Evolutionary conservation across 2,113 vertebrate species (phyloP).

Genomic region (Onychorhynchus coronatus): DNA sequence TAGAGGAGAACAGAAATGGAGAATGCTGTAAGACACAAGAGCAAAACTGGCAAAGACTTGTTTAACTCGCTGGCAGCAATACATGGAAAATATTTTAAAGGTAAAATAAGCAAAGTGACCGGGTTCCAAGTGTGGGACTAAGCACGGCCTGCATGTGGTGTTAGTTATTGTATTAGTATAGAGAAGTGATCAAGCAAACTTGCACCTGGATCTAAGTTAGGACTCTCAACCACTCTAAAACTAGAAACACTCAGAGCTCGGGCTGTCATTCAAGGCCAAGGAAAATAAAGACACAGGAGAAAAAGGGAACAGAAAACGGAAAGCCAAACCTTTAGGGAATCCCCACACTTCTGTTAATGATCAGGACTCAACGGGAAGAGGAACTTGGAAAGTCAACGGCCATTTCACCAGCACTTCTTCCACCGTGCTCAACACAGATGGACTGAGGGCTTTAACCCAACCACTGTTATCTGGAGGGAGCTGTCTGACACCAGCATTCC

Average conservation of each 20-base stretch:
- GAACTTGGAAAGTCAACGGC: not conserved
- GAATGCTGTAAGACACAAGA: not conserved
- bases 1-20: not conserved
- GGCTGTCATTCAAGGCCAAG: not conserved
- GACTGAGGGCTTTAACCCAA: not conserved
- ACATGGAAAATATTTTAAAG: not conserved
- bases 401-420: not conserved
- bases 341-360: not conserved
- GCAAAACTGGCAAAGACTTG: not conserved
- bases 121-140: not conserved
- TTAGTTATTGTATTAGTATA: not conserved
- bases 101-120: not conserved
- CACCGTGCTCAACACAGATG: not conserved
- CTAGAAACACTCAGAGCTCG: not conserved
- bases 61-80: not conserved
- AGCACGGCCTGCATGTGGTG: fast-evolving
- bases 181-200: not conserved
- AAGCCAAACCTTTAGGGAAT: slow-evolving; percentile 25
- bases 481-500: not conserved
- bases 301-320: not conserved
- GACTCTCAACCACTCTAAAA: not conserved
- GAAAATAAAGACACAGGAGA: not conserved
- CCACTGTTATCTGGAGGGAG: not conserved
- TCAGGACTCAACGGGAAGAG: not conserved
- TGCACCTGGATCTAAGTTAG: not conserved